Evolutionary conservation across 2,113 vertebrate species (phyloP).

Genomic region (Lophius piscatorius): DNA sequence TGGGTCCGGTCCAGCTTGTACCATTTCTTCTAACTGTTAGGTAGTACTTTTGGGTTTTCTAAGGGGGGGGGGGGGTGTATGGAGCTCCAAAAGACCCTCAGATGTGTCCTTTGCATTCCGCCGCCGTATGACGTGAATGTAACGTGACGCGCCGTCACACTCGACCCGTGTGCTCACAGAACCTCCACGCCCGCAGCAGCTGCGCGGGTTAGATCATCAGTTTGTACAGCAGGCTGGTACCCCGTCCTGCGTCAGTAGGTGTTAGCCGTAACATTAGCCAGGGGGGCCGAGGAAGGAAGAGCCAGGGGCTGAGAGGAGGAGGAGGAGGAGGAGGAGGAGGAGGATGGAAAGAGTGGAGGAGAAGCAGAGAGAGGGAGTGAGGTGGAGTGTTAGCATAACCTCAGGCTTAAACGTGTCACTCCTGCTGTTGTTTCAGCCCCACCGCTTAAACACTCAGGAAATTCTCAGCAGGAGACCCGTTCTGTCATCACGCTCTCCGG

Average conservation of each 20-base stretch:
- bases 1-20: too few species aligned
- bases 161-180: too few species aligned
- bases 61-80: too few species aligned
- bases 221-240: conserved; percentile 70
- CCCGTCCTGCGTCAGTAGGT: conserved; percentile 62
- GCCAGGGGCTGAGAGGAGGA: conserved; percentile 11
- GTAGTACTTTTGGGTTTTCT: too few species aligned
- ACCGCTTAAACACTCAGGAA: conserved; percentile 49
- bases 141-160: too few species aligned
- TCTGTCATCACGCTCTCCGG: conserved; percentile 32
- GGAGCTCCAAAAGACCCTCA: too few species aligned
- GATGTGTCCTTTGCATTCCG: too few species aligned
- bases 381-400: conserved; percentile 47
- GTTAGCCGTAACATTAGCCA: conserved; percentile 67
- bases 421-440: conserved; percentile 62
- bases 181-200: conserved; percentile 45
- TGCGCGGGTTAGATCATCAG: conserved; percentile 68
- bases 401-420: conserved; percentile 47
- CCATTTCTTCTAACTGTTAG: too few species aligned
- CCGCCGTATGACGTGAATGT: too few species aligned
- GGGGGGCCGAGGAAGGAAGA: conserved; percentile 50
- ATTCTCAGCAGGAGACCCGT: conserved; percentile 53
- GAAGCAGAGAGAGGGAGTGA: conserved; percentile 23
- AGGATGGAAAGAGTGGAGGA: conserved; percentile 16
- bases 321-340: background rate